These are phyloP conservation scores for Oncopeltus fasciatus DNA, from an alignment of 1,140 invertebrate genomes.

Conservation along the genomic window DNA sequence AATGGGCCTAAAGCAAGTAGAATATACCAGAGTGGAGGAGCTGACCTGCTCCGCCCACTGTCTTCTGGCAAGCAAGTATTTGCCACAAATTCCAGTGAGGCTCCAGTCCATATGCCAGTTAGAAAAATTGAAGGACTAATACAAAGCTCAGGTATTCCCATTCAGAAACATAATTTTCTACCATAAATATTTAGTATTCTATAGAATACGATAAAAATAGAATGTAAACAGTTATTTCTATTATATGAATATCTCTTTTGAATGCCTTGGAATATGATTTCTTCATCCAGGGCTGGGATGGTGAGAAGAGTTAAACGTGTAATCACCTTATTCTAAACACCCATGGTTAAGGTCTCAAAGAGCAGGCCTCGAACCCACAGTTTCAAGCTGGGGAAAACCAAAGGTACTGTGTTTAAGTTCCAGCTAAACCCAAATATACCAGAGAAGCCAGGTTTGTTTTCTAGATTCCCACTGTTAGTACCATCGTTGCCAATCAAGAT, in stretches of 20 bases:
- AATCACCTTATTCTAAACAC: no score
- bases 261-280: background rate
- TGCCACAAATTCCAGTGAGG: slow-evolving; percentile 52
- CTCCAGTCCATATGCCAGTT: slow-evolving; percentile 62
- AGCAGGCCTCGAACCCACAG: no score
- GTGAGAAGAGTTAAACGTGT: no score
- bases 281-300: no score
- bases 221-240: background rate
- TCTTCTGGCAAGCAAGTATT: slow-evolving; percentile 57
- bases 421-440: no score
- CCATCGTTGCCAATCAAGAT: no score
- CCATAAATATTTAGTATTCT: no score
- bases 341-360: no score
- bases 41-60: slow-evolving; percentile 35
- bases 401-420: no score
- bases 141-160: slow-evolving; percentile 43
- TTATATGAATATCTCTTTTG: background rate
- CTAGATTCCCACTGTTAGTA: no score
- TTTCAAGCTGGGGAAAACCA: no score
- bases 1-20: background rate
- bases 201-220: background rate
- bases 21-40: slow-evolving; percentile 18
- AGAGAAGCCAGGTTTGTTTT: no score
- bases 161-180: background rate
- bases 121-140: slow-evolving; percentile 58